These are phyloP conservation scores for Taenioides sp. DNA, from an alignment of 2,797 vertebrate species.

Conservation along the genomic window DNA sequence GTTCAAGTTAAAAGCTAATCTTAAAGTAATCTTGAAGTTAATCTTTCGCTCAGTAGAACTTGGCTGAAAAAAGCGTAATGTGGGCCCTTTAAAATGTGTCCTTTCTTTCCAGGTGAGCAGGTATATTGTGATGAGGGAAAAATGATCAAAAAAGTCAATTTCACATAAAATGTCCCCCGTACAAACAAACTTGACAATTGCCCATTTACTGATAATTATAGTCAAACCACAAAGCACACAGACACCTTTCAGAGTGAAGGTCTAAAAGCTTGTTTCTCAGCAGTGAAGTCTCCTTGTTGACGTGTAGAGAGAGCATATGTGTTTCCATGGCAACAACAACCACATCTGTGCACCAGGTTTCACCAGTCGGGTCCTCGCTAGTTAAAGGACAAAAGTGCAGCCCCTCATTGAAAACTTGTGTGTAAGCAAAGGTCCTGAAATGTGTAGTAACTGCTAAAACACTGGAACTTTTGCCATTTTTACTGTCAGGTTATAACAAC, in stretches of 20 bases:
- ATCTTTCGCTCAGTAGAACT: too few relatives aligned
- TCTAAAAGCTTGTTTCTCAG: background rate
- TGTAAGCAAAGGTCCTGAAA: background rate
- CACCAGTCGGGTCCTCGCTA: background rate
- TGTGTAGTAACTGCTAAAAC: too few relatives aligned
- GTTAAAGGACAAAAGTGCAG: background rate
- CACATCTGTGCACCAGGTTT: conserved; percentile 1
- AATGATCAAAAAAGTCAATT: background rate
- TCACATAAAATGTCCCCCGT: background rate
- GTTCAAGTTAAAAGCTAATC: too few relatives aligned
- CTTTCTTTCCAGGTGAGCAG: too few relatives aligned
- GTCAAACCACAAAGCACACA: background rate
- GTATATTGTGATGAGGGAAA: too few relatives aligned
- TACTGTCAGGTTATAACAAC: background rate
- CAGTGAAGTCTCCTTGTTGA: background rate
- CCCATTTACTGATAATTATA: background rate
- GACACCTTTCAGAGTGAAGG: background rate
- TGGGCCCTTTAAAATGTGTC: too few relatives aligned
- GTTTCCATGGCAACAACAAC: background rate
- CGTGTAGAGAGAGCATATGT: background rate
- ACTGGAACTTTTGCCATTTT: background rate
- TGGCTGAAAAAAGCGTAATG: too few relatives aligned
- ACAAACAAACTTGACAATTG: background rate
- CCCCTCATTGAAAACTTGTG: background rate
- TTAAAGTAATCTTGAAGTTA: too few relatives aligned